Base-by-base conservation (phyloP, 2,797 vertebrate species). In the Sciurus vulgaris region DNA sequence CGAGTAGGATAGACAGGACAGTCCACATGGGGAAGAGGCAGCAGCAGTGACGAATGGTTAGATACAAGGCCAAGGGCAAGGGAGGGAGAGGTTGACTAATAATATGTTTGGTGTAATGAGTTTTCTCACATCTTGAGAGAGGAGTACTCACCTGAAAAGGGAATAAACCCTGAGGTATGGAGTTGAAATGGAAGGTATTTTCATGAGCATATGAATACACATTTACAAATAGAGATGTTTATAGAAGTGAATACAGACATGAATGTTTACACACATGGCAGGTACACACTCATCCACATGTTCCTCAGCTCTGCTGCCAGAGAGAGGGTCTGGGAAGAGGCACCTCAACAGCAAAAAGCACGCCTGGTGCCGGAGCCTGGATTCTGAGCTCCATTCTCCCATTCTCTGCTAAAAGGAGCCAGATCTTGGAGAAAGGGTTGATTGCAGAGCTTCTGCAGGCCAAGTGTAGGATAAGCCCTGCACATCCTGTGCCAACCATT, bases 161-260 rank as follows among this genome's bases (percentile, higher is more conserved):
- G n/a, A 51, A 67, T 73, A 86, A 84, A 72, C 65, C 15, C 33
- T 51, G 28, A 33, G 4, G 10, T 14, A 1, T 38, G 86, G 44
- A 18, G 41, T 38, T 86, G 33, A 95, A 81, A 94, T 11, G 38
- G 10, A 82, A 92, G 30, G 10, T 38, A 35, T 18, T 84, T 67
- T 30, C 77, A 7, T 70, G n/a, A 88, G 30, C 78, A 44, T 20
- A 33, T 15, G 8, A 9, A 33, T 83, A 61, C 61, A 82, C 14
- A 12, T 79, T 22, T 20, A 22, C 26, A 41, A 33, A 30, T 8
- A 81, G 20, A 78, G 54, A 72, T 47, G 49, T 9, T 35, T 20
- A 67, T 14, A 44, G 56, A 86, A 63, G 47, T 69, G 22, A 49
- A 70, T 30, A 35, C 1, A 76, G 30, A 51, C 61, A 5, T 14